Evolutionary conservation across 2,797 vertebrate genomes (phyloP), one percentile per base, ranked within the genome.

Genomic region (Loriculus beryllinus): DNA sequence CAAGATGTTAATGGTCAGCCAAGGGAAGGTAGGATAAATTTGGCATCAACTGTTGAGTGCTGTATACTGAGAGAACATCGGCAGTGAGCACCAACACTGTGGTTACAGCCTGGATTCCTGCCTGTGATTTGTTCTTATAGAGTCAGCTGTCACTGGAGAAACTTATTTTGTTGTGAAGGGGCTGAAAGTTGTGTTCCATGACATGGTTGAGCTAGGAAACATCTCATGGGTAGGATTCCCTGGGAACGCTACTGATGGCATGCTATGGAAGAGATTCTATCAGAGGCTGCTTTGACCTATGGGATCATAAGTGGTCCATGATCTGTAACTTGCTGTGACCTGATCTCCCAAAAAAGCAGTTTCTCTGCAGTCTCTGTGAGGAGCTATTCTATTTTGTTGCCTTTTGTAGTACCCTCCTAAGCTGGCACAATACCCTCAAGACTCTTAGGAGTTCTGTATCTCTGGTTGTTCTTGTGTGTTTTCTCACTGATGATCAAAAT

Each of bases 21-120:
- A 71, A 63, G 26, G 21, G n/a, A 49, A 68, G 22, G 26, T 18
- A 63, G 47, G 22, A 42, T n/a, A 54, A 26, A 42, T 47, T 72
- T 72, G 54, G 29, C 37, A 56, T n/a, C 19, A 22, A 28, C 17
- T 15, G 28, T 2, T 21, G 26, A 42, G 45, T 11, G 3, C 25
- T 21, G 28, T 52, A 22, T 17, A 12, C 9, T 23, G 47, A 22
- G 28, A 42, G 37, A 57, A 59, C 3, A 2, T 5, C 37, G 19
- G 40, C 2, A 3, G 2, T 35, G 7, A 0, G 1, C 23, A 12
- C 28, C 14, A 33, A 8, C 10, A 2, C 11, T 35, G 49, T 25
- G 25, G 7, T 63, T 64, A 25, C 45, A 60, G 56, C n/a, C 71
- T 74, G 51, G 10, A 40, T 43, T 82, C 48, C 40, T 47, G 25